Conservation (phyloP, 2,113 vertebrate genomes). For the Osmerus eperlanus region DNA sequence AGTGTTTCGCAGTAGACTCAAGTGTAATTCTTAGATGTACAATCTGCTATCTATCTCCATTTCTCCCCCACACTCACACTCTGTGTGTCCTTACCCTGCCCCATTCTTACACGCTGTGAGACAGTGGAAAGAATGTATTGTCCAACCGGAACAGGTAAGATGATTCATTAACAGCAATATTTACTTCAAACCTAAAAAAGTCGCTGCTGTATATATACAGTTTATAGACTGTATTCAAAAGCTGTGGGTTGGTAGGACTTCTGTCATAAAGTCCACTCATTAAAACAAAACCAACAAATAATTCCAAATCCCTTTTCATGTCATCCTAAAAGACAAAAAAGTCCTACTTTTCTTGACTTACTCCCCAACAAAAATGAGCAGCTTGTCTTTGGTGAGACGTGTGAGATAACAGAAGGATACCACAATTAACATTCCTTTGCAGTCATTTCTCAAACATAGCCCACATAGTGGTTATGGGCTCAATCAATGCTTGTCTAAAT, state of each 20-base stretch:
- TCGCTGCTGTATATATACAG: no score
- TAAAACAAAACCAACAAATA: constrained; percentile 39
- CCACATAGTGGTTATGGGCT: constrained; percentile 32
- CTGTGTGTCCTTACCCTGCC: constrained; percentile 11
- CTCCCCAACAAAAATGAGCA: not conserved
- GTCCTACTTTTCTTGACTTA: constrained; percentile 21
- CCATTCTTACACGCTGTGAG: constrained; percentile 30
- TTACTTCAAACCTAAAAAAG: not conserved
- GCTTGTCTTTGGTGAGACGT: constrained; percentile 11
- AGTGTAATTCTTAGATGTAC: no score
- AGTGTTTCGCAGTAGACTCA: no score
- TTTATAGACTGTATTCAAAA: no score
- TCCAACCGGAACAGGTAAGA: constrained; percentile 36
- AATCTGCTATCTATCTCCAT: no score
- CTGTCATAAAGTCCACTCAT: not conserved
- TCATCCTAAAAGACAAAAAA: not conserved
- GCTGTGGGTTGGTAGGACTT: no score
- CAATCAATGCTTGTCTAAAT: constrained; percentile 12
- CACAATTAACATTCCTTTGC: constrained; percentile 43
- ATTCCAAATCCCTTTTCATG: not conserved
- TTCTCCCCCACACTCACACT: no score
- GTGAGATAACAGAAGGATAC: constrained; percentile 20
- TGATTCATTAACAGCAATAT: not conserved
- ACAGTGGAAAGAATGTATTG: constrained; percentile 44
- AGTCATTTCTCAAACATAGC: constrained; percentile 31